A percentile compares a stretch with the other conserved stretches of the same genome.
Conservation (phyloP, 2,797 vertebrate genomes). For the Enteromius afrohamiltoni region DNA sequence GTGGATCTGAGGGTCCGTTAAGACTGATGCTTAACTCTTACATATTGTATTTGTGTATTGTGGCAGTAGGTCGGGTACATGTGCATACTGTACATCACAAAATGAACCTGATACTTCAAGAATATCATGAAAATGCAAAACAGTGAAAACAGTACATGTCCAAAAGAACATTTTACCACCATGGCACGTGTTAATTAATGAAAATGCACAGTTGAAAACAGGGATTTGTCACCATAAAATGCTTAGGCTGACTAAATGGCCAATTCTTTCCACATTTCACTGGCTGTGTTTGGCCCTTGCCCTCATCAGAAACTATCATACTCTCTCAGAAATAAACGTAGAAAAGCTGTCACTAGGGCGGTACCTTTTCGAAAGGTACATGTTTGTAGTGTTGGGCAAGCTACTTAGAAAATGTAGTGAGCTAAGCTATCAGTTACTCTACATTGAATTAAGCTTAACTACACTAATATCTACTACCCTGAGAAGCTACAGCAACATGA, state of each 20-base stretch:
- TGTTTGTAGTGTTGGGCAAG: too few relatives aligned
- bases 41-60: not conserved
- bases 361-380: too few relatives aligned
- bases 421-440: too few relatives aligned
- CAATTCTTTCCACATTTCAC: constrained; percentile 46
- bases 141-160: not conserved
- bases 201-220: not conserved
- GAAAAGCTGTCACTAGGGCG: too few relatives aligned
- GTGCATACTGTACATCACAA: not conserved
- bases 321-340: too few relatives aligned
- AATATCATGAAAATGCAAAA: not conserved
- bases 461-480: too few relatives aligned
- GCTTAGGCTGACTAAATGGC: not conserved
- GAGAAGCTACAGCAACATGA: too few relatives aligned
- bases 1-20: not conserved
- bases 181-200: not conserved
- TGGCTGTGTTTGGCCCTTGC: constrained; percentile 45
- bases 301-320: constrained; percentile 53
- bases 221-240: not conserved
- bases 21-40: not conserved
- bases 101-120: not conserved
- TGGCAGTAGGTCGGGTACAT: not conserved
- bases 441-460: too few relatives aligned
- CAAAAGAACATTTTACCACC: not conserved
- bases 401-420: too few relatives aligned